Conservation (phyloP, 2,888 invertebrate species). For the Octonoba sinensis region DNA sequence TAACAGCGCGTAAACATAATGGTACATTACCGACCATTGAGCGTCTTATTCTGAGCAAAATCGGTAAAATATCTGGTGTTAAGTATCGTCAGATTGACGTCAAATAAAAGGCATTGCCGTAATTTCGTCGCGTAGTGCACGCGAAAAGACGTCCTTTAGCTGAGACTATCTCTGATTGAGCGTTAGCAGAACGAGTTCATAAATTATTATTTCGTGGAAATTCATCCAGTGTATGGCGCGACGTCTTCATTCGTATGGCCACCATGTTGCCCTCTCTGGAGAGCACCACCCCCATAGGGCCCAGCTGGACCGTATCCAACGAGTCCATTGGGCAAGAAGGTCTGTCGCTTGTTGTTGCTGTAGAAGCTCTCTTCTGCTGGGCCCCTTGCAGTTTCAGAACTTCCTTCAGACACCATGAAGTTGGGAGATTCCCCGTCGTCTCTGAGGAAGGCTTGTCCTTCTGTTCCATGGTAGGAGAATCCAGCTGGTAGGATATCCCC, state of each 20-base stretch:
- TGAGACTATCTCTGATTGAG: too few relatives aligned
- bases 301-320: conserved; percentile 34
- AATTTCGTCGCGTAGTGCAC: too few relatives aligned
- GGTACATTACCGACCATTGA: too few relatives aligned
- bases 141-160: too few relatives aligned
- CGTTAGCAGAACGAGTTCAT: too few relatives aligned
- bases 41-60: too few relatives aligned
- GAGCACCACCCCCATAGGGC: conserved; percentile 20
- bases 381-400: conserved; percentile 10
- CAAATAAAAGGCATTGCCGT: too few relatives aligned
- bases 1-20: too few relatives aligned
- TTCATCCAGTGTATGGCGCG: background rate
- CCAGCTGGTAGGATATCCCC: conserved; percentile 36
- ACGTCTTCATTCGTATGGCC: conserved; percentile 18
- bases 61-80: too few relatives aligned
- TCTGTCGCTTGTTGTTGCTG: conserved; percentile 5
- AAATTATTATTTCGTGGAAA: background rate
- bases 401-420: conserved; percentile 26
- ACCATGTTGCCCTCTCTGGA: conserved; percentile 35
- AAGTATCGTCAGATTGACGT: too few relatives aligned
- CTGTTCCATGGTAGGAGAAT: conserved; percentile 56
- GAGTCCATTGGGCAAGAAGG: conserved; percentile 32
- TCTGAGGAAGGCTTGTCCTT: conserved; percentile 46
- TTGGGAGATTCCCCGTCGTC: conserved; percentile 27
- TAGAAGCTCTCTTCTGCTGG: conserved; percentile 43